Percentiles rank a stretch among this genome's conserved stretches.
These are phyloP conservation scores for Antechinus stuartii DNA, from an alignment of 2,113 vertebrate species.

Conservation along the genomic window DNA sequence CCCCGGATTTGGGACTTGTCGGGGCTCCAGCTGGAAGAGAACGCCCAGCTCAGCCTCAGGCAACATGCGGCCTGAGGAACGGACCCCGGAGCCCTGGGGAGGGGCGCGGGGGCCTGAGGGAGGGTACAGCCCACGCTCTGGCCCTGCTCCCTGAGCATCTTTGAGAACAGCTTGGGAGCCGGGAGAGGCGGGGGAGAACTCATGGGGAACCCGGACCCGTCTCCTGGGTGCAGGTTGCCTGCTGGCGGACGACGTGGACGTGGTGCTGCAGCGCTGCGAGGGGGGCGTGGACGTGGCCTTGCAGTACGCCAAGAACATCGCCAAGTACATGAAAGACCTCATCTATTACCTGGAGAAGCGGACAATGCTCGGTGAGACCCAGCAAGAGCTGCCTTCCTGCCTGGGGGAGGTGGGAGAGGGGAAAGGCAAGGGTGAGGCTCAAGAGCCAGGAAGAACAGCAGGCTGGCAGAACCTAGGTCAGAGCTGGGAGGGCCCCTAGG, in stretches of 20 bases:
- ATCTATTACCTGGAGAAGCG: slow-evolving; percentile 93
- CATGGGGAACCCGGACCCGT: neutral
- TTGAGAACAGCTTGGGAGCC: neutral
- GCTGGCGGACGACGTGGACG: slow-evolving; percentile 89
- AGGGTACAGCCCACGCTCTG: neutral
- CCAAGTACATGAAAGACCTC: slow-evolving; percentile 98
- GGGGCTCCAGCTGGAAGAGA: no score
- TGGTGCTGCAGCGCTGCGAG: slow-evolving; percentile 93
- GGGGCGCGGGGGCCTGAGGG: neutral
- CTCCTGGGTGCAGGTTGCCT: slow-evolving; percentile 65
- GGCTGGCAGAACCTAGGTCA: neutral
- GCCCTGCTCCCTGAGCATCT: neutral
- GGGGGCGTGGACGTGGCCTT: slow-evolving; percentile 93
- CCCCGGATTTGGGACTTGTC: neutral
- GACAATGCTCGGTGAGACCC: slow-evolving; percentile 86
- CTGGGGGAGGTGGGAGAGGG: neutral
- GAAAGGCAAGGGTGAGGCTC: neutral
- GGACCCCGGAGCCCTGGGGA: no score
- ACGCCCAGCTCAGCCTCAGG: neutral
- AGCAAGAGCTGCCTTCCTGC: fast-evolving
- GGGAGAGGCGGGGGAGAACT: no score
- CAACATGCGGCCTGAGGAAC: neutral
- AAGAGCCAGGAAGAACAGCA: neutral
- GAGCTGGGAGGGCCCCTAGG: neutral
- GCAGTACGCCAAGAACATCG: slow-evolving; percentile 92